phyloP scores from a whole-genome alignment of 2,888 invertebrate genomes.

The Sinhomidia bicolor region DNA sequence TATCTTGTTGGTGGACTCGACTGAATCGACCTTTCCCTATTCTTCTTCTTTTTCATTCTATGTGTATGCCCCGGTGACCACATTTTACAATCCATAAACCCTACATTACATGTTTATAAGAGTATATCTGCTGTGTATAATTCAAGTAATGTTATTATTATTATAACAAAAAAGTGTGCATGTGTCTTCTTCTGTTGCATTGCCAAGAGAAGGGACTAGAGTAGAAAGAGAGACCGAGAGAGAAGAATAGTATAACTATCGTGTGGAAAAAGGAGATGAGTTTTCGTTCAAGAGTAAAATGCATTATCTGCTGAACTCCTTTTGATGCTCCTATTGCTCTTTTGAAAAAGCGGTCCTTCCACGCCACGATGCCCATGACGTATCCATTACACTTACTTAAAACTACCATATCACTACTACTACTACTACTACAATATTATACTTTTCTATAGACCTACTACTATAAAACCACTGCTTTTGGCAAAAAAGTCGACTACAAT shows the following conservation, averaged over 20 bases:
- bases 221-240: background rate
- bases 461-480: background rate
- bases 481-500: slow-evolving; percentile 24
- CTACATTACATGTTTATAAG: slow-evolving; percentile 10
- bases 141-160: background rate
- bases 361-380: slow-evolving; percentile 73
- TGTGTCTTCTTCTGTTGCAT: background rate
- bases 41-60: no score
- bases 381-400: slow-evolving; percentile 58
- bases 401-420: background rate
- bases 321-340: slow-evolving; percentile 72
- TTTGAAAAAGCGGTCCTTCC: slow-evolving; percentile 64
- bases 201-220: background rate
- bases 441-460: no score
- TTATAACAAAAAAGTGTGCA: background rate
- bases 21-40: slow-evolving; percentile 56
- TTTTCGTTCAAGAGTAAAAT: slow-evolving; percentile 36
- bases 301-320: slow-evolving; percentile 69
- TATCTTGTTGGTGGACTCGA: slow-evolving; percentile 8
- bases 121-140: background rate
- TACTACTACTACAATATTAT: background rate
- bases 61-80: slow-evolving; percentile 72
- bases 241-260: background rate
- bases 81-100: slow-evolving; percentile 74
- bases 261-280: slow-evolving; percentile 10